These are phyloP conservation scores for Matsumurasca onukii DNA, from an alignment of 1,140 invertebrate species.

Conservation along the genomic window DNA sequence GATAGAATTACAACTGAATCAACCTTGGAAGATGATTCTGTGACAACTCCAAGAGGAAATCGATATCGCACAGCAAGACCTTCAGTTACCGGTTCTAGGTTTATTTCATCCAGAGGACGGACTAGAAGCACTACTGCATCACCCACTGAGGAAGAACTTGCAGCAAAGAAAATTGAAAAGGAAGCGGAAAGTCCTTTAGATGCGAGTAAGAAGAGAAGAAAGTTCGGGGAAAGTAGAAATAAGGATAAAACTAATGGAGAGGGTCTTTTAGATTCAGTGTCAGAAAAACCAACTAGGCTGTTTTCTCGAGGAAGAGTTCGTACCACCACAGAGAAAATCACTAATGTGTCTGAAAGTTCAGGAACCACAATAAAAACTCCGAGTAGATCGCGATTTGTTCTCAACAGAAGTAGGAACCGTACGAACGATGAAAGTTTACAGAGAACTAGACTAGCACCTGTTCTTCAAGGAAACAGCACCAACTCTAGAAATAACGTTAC, in stretches of 20 bases:
- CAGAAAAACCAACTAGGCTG: conserved; percentile 26
- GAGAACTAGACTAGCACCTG: background rate
- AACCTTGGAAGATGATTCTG: background rate
- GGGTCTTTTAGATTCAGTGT: background rate
- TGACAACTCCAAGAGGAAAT: background rate
- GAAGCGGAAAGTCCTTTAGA: background rate
- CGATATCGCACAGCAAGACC: conserved; percentile 16
- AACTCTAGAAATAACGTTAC: background rate
- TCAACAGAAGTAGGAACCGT: conserved; percentile 16
- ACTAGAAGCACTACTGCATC: conserved; percentile 18
- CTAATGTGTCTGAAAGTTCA: conserved; percentile 1
- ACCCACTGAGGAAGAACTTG: background rate
- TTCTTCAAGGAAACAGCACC: background rate
- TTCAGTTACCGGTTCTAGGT: conserved; percentile 6
- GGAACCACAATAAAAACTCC: conserved; percentile 14
- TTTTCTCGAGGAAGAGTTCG: conserved; percentile 27
- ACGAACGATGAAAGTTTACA: conserved; percentile 5
- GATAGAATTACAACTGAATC: conserved; percentile 1
- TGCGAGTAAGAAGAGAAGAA: background rate
- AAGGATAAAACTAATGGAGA: background rate
- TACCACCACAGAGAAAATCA: conserved; percentile 14
- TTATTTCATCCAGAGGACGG: background rate
- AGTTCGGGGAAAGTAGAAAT: background rate
- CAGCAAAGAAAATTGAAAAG: background rate
- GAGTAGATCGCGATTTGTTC: conserved; percentile 22